These are phyloP conservation scores for Lampris incognitus DNA, from an alignment of 2,113 vertebrate genomes.

Conservation along the genomic window DNA sequence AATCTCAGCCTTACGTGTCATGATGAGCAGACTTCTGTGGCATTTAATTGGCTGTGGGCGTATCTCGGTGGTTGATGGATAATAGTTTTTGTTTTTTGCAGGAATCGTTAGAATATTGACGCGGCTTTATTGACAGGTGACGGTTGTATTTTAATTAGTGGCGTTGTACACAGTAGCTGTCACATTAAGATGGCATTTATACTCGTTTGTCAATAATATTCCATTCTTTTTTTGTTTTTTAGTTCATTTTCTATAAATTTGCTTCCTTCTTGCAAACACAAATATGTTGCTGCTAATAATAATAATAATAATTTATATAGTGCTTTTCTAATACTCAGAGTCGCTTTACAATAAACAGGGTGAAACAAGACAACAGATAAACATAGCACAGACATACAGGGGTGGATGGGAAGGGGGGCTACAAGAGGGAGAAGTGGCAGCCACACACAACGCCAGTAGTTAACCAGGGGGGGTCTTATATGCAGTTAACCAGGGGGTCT, in stretches of 20 bases:
- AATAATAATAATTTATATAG: too few species aligned
- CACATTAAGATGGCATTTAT: background rate
- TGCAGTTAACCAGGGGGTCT: too few species aligned
- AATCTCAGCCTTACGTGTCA: conserved; percentile 37
- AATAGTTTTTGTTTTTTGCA: background rate
- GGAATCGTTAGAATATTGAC: background rate
- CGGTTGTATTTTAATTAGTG: background rate
- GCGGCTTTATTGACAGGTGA: conserved; percentile 12
- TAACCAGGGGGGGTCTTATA: too few species aligned
- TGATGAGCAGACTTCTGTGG: conserved; percentile 33
- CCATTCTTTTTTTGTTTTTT: background rate
- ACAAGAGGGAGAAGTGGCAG: too few species aligned
- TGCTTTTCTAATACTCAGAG: too few species aligned
- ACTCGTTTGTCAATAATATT: background rate
- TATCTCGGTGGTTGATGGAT: background rate
- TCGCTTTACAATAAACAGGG: too few species aligned
- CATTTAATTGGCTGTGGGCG: conserved; percentile 60
- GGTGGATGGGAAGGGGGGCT: too few species aligned
- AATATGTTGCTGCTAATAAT: background rate
- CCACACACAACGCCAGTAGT: too few species aligned
- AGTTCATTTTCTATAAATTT: background rate
- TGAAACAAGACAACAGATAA: too few species aligned
- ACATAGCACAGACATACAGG: too few species aligned
- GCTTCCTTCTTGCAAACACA: background rate
- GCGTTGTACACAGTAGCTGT: conserved; percentile 6